Base-by-base conservation (phyloP, 1,140 invertebrate genomes). In the Archivesica marissinica region DNA sequence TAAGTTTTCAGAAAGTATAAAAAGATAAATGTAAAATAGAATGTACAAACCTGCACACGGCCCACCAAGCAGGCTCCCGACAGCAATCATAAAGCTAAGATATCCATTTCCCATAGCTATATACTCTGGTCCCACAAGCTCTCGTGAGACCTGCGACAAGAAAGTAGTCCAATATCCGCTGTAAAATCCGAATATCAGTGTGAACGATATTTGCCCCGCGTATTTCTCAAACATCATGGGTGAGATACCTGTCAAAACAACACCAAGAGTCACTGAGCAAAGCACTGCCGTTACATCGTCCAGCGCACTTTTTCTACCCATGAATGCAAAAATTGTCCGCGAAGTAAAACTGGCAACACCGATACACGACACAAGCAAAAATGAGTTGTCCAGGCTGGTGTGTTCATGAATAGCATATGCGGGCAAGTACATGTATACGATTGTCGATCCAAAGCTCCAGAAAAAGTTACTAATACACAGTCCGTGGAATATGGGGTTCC, bases 81-180 rank as follows among this genome's bases (percentile, higher is more conserved):
- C 52, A 25, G 89, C 92, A 56, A 93, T 90, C 89, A 92, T 91
- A 52, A 92, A 91, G 39, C 88, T 89, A 47, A 92, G 76, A 50
- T 91, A 93, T 0, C 92, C 92, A 81, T 92, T 92, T 28, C 92
- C 92, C 72, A 92, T 88, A 25, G 92, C 92, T 56, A 93, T 90
- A 77, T 90, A 92, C 74, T 92, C 90, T 56, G 91, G 91, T 39
- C 92, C 92, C 17, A 93, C 75, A 41, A 93, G 85, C 80, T 93
- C 91, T 61, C 91, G 75, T 3, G 91, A 89, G 11, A 88, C 89
- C 72, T 92, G 91, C 7, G 91, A 91, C 50, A 93, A 70, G 85
- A 93, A 93, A 11, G 92, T 93, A 17, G 91, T 92, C 92, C 92
- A 93, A 78, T 92, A 93, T 28, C 93, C 93, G 76, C 87, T 90